Base-by-base conservation (phyloP, 2,888 invertebrate genomes). In the Acrobasis repandana region DNA sequence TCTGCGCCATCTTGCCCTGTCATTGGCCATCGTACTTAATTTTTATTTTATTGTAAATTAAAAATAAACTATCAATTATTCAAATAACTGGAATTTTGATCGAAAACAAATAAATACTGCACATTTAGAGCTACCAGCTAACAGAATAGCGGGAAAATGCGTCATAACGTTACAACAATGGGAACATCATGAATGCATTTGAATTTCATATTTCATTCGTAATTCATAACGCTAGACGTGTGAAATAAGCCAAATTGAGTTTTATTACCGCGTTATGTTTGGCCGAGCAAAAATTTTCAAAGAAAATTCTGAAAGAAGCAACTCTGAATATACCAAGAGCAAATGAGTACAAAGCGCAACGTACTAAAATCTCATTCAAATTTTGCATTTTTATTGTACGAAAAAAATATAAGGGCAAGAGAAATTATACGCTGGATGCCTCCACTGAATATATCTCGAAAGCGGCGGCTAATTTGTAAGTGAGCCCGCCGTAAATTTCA, bases 401-500 rank as follows among this genome's bases (percentile, higher is more conserved):
- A 61, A 62, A 68, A 70, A 68, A 71, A 72, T 69, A 69, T 70
- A 68, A 68, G 67, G 64, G 63, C 63, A 58, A 63, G 59, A 63
- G 61, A 66, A 67, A 70, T 70, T 70, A 70, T 69, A 65, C 68
- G 62, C 66, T 65, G 54, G 60, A 60, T 64, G 63, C 61, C 64
- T 62, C 62, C 70, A 67, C 67, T 52, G 67, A 70, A 75, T 77
- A 71, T 76, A 73, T 73, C 72, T 74, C 69, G 66, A 68, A 75
- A 76, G 69, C 76, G 67, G 62, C 65, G 67, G 77, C 80, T 87
- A 86, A 86, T 88, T 86, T 86, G 81, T 81, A 80, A 83, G 82
- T 82, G 79, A 77, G 79, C 76, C 74, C 69, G 67, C 68, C 83
- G 79, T 86, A 86, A 85, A 86, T 86, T 82, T 77, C 73, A 82